Evolutionary conservation across 2,113 vertebrate genomes (phyloP).

Genomic region (Nothoprocta pentlandii): DNA sequence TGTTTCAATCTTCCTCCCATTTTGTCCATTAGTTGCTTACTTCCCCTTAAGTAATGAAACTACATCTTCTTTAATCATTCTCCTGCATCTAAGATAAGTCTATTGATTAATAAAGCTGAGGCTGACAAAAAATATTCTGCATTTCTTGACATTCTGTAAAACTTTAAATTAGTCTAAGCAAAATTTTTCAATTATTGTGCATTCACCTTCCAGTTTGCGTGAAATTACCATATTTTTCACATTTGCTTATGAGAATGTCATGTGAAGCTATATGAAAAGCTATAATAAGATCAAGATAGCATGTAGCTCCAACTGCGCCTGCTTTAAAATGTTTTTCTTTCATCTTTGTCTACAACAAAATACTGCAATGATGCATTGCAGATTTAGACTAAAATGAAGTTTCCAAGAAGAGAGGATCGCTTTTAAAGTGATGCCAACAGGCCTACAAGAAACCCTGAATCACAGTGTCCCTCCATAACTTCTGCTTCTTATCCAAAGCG

Average conservation of each 20-base stretch:
- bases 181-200: conserved; percentile 12
- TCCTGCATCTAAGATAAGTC: conserved; percentile 1
- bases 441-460: background rate
- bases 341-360: background rate
- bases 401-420: background rate
- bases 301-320: background rate
- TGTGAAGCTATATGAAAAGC: background rate
- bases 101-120: conserved; percentile 64
- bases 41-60: conserved; percentile 59
- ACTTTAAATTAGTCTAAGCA: conserved; percentile 37
- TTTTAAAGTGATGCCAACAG: background rate
- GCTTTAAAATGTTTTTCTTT: background rate
- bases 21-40: conserved; percentile 56
- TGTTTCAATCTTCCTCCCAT: conserved; percentile 5
- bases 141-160: conserved; percentile 46
- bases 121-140: conserved; percentile 20
- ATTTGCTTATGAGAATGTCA: background rate
- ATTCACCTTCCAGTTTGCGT: background rate
- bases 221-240: background rate
- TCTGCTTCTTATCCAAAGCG: background rate
- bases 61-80: conserved; percentile 18
- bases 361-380: background rate
- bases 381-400: background rate
- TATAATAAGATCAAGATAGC: background rate
- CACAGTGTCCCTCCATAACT: background rate